Evolutionary conservation across 2,888 invertebrate species (phyloP), one percentile per base, ranked within the genome.

Genomic region (Linnaemya tessellans): DNA sequence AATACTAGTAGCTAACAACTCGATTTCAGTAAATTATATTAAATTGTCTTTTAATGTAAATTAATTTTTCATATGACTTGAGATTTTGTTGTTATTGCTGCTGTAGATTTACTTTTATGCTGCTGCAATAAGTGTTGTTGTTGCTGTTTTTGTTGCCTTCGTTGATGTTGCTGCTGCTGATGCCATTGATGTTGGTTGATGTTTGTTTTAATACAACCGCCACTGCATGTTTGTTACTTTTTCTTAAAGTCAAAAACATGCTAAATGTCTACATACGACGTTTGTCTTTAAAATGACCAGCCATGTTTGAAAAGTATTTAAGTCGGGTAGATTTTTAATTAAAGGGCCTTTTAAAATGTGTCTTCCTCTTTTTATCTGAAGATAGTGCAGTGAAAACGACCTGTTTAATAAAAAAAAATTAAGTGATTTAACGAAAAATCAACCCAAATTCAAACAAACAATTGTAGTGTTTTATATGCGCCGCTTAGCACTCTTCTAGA

Each of bases 1-100:
- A 90, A 89, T 89, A 90, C 89, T 89, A 89, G 89, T 90, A 91
- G 90, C 89, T 85, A 84, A 84, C 81, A 70, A 83, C 91, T 89
- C 88, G 80, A 85, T 79, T 80, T 89, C 88, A 88, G 88, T 89
- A 91, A 92, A 92, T 92, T 92, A 90, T 90, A 91, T 92, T 91
- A 92, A 92, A 92, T 92, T 90, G 91, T 88, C 89, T 90, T 91
- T 91, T 92, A 91, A 92, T 92, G 91, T 90, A 90, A 90, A 91
- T 91, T 89, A 90, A 92, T 92, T 89, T 90, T 90, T 91, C 91
- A 92, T 89, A 70, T 51, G 75, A 80, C 88, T 88, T 79, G 43
- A 79, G 79, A 79, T 82, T 85, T 79, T 82, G 54, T 79, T 73
- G 56, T 67, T 83, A 43, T 38, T 65, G 70, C 30, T 80, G 80